Evolutionary conservation across 2,888 invertebrate species (phyloP).

Genomic region (Pollenia griseotomentosa): DNA sequence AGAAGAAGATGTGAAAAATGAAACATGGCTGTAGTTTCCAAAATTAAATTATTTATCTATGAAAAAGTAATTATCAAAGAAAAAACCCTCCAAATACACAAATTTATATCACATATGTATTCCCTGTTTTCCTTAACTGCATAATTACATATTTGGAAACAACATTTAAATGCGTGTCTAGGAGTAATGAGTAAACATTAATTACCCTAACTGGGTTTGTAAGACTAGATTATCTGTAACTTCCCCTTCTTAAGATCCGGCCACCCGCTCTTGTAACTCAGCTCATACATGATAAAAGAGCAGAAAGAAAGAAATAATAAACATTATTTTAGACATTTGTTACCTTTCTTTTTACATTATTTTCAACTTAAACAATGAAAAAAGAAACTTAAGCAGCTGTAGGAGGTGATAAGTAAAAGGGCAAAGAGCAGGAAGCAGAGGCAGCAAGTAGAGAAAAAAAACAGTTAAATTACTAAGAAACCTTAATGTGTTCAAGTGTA

Average conservation of each 20-base stretch:
- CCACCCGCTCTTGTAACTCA: background rate
- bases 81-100: background rate
- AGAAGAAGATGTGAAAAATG: constrained; percentile 15
- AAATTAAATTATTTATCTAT: constrained; percentile 58
- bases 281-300: background rate
- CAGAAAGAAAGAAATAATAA: background rate
- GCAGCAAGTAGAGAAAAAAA: background rate
- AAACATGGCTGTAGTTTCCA: constrained; percentile 29
- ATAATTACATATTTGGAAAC: background rate
- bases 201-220: constrained; percentile 69
- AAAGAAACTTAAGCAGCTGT: background rate
- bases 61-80: constrained; percentile 63
- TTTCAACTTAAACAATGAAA: constrained; percentile 27
- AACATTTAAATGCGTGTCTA: constrained; percentile 62
- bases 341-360: constrained; percentile 7
- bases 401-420: background rate
- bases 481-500: background rate
- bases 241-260: background rate
- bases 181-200: constrained; percentile 71
- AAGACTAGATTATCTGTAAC: constrained; percentile 62
- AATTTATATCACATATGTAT: constrained; percentile 5
- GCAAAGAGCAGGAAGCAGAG: background rate
- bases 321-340: constrained; percentile 26
- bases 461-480: constrained; percentile 11
- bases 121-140: background rate